Percentiles rank a stretch among this genome's conserved stretches.
Conservation (phyloP, 2,797 vertebrate species). For the Valencia hispanica region DNA sequence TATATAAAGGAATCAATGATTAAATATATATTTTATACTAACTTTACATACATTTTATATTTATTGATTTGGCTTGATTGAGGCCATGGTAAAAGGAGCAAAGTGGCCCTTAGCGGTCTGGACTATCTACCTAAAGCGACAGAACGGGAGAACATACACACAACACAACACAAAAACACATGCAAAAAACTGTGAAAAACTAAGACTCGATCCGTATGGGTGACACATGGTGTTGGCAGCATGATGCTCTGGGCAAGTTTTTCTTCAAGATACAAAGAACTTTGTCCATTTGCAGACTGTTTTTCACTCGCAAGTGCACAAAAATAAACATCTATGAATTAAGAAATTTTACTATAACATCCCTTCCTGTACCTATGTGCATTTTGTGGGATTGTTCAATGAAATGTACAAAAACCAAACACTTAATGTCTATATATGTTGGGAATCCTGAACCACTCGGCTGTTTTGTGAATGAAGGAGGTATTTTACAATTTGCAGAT, state of each 20-base stretch:
- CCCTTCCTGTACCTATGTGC: constrained; percentile 8
- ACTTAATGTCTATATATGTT: constrained; percentile 2
- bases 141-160: too few species aligned
- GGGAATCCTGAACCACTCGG: constrained; percentile 23
- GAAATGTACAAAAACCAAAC: background rate
- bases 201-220: too few species aligned
- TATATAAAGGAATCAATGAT: constrained; percentile 36
- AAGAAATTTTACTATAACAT: constrained; percentile 39
- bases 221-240: background rate
- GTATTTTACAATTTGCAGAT: constrained; percentile 9
- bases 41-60: constrained; percentile 30
- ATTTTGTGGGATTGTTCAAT: constrained; percentile 1
- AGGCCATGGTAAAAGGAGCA: constrained; percentile 23
- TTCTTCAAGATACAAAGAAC: background rate
- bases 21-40: constrained; percentile 53
- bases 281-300: background rate
- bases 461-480: constrained; percentile 25
- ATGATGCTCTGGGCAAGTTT: background rate
- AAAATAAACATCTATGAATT: background rate
- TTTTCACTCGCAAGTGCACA: background rate
- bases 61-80: constrained; percentile 17
- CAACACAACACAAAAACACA: background rate
- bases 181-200: background rate
- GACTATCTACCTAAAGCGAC: background rate
- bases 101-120: constrained; percentile 32